Base-by-base conservation (phyloP, 2,797 vertebrate species). In the Tragopan temminckii region DNA sequence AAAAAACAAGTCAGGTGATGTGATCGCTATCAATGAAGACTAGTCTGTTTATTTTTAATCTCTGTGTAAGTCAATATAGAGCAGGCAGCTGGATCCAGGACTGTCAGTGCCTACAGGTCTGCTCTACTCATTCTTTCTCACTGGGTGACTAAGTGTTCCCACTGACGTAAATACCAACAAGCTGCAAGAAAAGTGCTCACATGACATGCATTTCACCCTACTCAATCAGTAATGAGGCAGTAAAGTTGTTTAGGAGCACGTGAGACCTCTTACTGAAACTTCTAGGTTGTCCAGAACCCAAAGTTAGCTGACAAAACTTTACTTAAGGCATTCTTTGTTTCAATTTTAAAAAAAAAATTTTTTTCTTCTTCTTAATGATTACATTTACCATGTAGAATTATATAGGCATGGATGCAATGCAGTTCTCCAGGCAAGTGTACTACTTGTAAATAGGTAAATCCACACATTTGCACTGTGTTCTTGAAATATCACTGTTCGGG, bases 81-180 rank as follows among this genome's bases (percentile, higher is more conserved):
- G 50, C 0, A 1, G 20, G 66, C 11, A 58, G 7, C 6, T 57
- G 38, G 35, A 66, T 61, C 16, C 21, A 43, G 21, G 19, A 46
- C 19, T 57, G 16, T 5, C 42, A 55, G 7, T 35, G 11, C 8
- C n/a, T 55, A 20, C 8, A 5, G 19, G 4, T 64, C 21, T 50
- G 15, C 23, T 79, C 16, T 43, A 70, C 13, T 50, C 27, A 66
- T 10, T 69, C 9, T 36, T 82, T 84, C n/a, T 75, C 7, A 31
- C 38, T 1, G 3, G 36, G 61, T 0, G 0, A n/a, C n/a, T 4
- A 19, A 62, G 8, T 5, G 2, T 52, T 5, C 14, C 33, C 31
- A 63, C 52, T 38, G 27, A 72, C 13, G 5, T 6, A 75, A 75
- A 53, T n/a, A 46, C 2, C 10, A 64, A 10, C 4, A 58, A 50